Evolutionary conservation across 2,113 vertebrate species (phyloP).

Genomic region (Paramormyrops kingsleyae): DNA sequence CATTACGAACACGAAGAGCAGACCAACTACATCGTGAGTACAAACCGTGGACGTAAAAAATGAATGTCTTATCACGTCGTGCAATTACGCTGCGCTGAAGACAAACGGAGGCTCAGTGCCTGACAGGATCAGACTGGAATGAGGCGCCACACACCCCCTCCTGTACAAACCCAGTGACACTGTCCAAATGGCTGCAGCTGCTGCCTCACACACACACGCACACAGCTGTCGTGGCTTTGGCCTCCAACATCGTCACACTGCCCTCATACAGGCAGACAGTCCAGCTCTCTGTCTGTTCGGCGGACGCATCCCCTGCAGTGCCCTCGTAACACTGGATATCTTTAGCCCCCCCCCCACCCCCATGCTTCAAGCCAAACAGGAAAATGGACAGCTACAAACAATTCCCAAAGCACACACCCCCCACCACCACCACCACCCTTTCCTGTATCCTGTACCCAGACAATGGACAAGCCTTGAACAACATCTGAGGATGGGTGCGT

Average conservation of each 20-base stretch:
- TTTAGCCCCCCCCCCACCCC: background rate
- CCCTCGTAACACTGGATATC: background rate
- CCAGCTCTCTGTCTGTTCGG: constrained; percentile 8
- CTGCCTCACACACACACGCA: constrained; percentile 36
- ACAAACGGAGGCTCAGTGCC: background rate
- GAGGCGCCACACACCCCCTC: background rate
- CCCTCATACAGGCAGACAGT: background rate
- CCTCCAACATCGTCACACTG: background rate
- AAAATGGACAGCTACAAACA: constrained; percentile 53
- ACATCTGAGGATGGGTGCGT: background rate
- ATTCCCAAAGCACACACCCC: constrained; percentile 32
- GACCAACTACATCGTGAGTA: background rate
- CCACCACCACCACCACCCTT: constrained; percentile 47
- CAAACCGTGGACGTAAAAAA: background rate
- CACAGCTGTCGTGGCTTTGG: constrained; percentile 17
- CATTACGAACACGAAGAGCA: background rate
- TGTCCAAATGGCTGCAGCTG: constrained; percentile 46
- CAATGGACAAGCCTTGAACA: constrained; percentile 38
- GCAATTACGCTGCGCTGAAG: background rate
- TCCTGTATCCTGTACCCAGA: constrained; percentile 66
- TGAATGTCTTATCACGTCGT: background rate
- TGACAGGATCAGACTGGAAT: background rate
- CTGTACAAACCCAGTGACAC: constrained; percentile 22
- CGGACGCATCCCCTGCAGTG: background rate
- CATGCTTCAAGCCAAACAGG: constrained; percentile 47